Base-by-base conservation (phyloP, 2,113 vertebrate species). In the Amblyopsis rosae region DNA sequence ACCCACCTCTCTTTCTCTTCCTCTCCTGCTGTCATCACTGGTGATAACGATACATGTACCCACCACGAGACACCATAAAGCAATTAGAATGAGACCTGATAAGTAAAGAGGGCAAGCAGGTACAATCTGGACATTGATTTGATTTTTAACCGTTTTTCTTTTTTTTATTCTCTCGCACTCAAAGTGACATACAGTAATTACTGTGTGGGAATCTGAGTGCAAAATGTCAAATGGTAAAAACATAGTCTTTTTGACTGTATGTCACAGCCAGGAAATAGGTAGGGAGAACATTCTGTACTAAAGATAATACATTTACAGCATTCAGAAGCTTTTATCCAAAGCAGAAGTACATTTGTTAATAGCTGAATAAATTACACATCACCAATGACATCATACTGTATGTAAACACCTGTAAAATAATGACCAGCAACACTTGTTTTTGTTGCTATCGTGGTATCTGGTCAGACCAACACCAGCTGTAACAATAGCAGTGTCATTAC, bases 91-190 rank as follows among this genome's bases (percentile, higher is more conserved):
- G 55, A 60, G 65, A 70, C 26, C 53, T 65, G 32, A 41, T 45
- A 62, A 59, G 75, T 54, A 61, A 68, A 60, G 47, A 66, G 13
- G 56, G 45, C 16, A 11, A 35, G 41, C 17, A 11, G 50, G 65
- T 69, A 76, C 55, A 65, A 76, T 85, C 73, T 77, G 77, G 71
- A 70, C 54, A 66, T 62, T 70, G 63, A 67, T 72, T 84, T 64
- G 80, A 76, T 60, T 56, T 70, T 60, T 47, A 65, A 47, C 72
- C 50, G 58, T 35, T 68, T 68, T 72, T 48, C 55, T 71, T 55
- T 61, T 76, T 33, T 69, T 35, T 63, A 70, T 13, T 46, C 16
- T 64, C 47, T 71, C 63, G 61, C 16, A 45, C 53, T 75, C 59
- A 8, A 16, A 49, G 3, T 55, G 60, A 53, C 50, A 15, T 74